Evolutionary conservation across 2,888 invertebrate species (phyloP).

Genomic region (Acleris cristana): DNA sequence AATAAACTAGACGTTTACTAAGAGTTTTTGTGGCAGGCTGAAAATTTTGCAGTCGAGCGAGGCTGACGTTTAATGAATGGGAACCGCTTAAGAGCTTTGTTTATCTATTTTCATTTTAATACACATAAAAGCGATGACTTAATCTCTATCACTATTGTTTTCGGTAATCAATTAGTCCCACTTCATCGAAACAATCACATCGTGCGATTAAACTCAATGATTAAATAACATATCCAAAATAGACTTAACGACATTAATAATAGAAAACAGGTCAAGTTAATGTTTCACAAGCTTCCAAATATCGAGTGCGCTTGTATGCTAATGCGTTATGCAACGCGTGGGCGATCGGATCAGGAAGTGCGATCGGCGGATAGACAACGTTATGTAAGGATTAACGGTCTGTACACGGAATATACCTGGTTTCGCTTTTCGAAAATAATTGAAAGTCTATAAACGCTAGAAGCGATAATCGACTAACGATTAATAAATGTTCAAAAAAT

Average conservation of each 20-base stretch:
- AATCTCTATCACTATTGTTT: no score
- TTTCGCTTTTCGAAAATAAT: constrained; percentile 16
- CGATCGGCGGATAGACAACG: constrained; percentile 21
- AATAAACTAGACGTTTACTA: constrained; percentile 19
- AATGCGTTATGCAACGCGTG: constrained; percentile 39
- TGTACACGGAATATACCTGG: constrained; percentile 14
- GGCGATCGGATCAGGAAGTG: constrained; percentile 41
- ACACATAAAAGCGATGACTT: no score
- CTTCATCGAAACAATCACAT: constrained; percentile 12
- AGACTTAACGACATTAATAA: constrained; percentile 24
- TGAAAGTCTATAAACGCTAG: constrained; percentile 14
- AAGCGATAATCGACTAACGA: neutral
- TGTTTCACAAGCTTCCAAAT: constrained; percentile 39
- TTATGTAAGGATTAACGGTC: constrained; percentile 30
- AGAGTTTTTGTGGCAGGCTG: constrained; percentile 23
- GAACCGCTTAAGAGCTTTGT: neutral
- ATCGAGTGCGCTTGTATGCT: constrained; percentile 38
- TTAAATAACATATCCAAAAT: constrained; percentile 30
- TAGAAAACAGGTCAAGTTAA: constrained; percentile 41
- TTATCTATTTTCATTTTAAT: no score
- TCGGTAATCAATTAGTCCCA: no score
- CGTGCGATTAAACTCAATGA: neutral
- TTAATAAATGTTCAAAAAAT: neutral
- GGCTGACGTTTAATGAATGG: neutral
- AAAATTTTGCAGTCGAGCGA: constrained; percentile 6